Conservation (phyloP, 2,888 invertebrate species). For the Meganola albula region DNA sequence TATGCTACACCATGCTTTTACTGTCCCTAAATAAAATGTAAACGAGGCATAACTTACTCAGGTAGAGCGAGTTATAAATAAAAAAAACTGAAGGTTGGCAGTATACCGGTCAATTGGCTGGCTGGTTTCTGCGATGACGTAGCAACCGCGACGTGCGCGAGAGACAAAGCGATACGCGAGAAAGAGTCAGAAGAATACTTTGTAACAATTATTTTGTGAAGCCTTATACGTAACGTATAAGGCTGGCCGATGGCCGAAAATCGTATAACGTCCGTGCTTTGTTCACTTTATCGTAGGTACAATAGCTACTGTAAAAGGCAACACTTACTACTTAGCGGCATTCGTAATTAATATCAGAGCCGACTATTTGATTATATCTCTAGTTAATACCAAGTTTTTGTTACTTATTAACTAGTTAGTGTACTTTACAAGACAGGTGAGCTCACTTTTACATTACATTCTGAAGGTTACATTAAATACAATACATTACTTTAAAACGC, state of each 20-base stretch:
- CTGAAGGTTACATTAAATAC: no score
- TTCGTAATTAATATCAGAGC: constrained; percentile 29
- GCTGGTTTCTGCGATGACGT: constrained; percentile 76
- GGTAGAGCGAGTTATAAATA: constrained; percentile 74
- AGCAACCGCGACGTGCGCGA: constrained; percentile 43
- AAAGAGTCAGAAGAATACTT: constrained; percentile 43
- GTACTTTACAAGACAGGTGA: neutral
- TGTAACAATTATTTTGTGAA: constrained; percentile 66
- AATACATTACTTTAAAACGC: no score
- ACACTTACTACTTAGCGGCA: constrained; percentile 36
- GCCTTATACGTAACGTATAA: constrained; percentile 66
- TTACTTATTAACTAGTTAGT: neutral
- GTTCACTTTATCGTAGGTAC: constrained; percentile 42
- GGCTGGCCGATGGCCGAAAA: constrained; percentile 71
- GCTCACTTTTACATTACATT: no score
- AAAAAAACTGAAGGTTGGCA: constrained; percentile 77
- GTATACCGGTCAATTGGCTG: constrained; percentile 77
- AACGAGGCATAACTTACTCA: constrained; percentile 69
- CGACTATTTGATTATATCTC: constrained; percentile 1
- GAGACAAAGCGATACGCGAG: constrained; percentile 36
- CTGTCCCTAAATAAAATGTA: constrained; percentile 21
- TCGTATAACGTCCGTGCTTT: constrained; percentile 66
- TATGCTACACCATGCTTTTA: constrained; percentile 1
- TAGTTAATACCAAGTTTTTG: no score
- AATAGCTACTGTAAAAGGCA: constrained; percentile 44